These are phyloP conservation scores for Patella vulgata DNA, from an alignment of 1,140 invertebrate genomes.

Conservation along the genomic window DNA sequence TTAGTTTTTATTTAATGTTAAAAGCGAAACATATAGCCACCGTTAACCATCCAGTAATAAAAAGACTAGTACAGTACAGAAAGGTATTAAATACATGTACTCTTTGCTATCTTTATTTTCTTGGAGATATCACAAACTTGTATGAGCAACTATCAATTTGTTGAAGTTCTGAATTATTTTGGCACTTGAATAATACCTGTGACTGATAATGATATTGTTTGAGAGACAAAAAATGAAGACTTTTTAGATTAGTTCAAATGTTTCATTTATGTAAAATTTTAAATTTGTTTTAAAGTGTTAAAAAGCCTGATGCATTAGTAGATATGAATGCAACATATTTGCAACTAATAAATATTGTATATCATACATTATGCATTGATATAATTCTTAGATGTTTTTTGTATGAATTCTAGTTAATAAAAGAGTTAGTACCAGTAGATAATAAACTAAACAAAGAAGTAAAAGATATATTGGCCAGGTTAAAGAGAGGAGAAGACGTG, in stretches of 20 bases:
- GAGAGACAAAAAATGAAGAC: no score
- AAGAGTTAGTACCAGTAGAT: constrained; percentile 77
- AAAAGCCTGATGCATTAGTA: no score
- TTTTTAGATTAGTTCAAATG: no score
- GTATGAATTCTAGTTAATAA: constrained; percentile 78
- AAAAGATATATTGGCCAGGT: constrained; percentile 65
- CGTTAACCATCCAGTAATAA: constrained; percentile 86
- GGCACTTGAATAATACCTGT: no score
- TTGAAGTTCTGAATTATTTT: neutral
- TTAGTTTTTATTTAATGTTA: constrained; percentile 85
- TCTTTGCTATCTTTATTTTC: neutral
- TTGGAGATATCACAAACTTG: neutral
- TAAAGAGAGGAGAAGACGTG: constrained; percentile 49
- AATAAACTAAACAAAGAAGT: constrained; percentile 75
- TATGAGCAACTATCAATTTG: neutral
- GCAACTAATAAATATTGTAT: no score
- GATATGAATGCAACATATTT: no score
- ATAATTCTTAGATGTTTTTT: no score
- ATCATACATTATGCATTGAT: no score
- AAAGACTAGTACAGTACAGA: constrained; percentile 82
- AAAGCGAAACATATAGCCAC: constrained; percentile 76
- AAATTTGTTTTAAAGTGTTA: no score
- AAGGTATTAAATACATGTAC: constrained; percentile 51
- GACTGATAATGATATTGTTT: no score
- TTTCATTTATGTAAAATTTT: no score